Evolutionary conservation across 2,888 invertebrate species (phyloP), one percentile per base, ranked within the genome.

Genomic region (Dicroscelio sp.): DNA sequence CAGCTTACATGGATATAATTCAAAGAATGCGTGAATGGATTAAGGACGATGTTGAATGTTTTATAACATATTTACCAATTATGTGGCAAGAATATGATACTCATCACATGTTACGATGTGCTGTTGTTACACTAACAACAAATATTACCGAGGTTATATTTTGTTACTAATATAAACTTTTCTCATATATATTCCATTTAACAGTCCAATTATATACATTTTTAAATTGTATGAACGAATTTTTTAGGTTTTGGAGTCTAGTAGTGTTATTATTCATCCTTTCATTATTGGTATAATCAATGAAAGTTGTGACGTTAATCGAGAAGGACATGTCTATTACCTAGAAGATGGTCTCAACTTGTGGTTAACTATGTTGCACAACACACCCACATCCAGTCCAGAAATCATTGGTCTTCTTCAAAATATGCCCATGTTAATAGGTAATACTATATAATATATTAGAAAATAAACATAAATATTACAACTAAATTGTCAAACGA

Each of bases 321-420:
- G 98, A 96, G 98, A 98, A 82, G 98, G 98, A 0, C 98, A 99
- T 96, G 98, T 99, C 79, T 99, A 99, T 96, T 97, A 99, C 78
- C 97, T 99, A 93, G 99, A 99, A 97, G 99, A 99, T 96, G 99
- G 99, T 2, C 97, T 99, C 55, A 98, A 99, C 93, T 97, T 99
- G 87, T 99, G 99, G 99, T 97, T 98, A 80, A 98, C 98, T 0
- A 98, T 99, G 27, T 97, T 99, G 89, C 98, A 99, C 96, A 98
- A 98, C 96, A 97, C 98, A 5, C 97, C 98, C 0, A 97, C 97
- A 0, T 97, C 98, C 92, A 97, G 98, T 0, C 97, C 97, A 0
- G 97, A 97, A 0, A 97, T 99, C 65, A 97, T 99, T 95, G 97
- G 98, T 94, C 97, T 99, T 35, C 98, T 98, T 92, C 97, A 97